Evolutionary conservation across 2,797 vertebrate species (phyloP).

Genomic region (Enteromius anoplus): DNA sequence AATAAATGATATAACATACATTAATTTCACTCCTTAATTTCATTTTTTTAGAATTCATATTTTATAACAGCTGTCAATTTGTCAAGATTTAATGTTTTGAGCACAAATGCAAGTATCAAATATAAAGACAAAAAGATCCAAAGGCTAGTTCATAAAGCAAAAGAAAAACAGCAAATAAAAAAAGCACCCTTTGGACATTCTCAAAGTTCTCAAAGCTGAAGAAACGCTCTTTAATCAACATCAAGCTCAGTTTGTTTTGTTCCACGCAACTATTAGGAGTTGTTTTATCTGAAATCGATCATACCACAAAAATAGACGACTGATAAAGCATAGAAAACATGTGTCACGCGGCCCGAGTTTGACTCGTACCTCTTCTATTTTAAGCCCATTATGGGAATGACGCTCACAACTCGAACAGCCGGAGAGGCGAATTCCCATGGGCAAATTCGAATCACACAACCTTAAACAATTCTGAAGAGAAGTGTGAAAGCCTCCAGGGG

Average conservation of each 20-base stretch:
- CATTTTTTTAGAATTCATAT: background rate
- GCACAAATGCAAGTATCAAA: no score
- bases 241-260: background rate
- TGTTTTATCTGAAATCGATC: background rate
- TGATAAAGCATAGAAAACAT: background rate
- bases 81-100: background rate
- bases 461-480: background rate
- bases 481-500: slow-evolving; percentile 18
- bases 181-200: no score
- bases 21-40: background rate
- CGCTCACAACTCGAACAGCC: background rate
- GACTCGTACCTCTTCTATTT: background rate
- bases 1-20: no score
- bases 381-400: background rate
- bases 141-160: background rate
- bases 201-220: background rate
- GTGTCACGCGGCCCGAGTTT: background rate
- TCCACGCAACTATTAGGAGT: background rate
- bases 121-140: background rate
- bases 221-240: background rate
- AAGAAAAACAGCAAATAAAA: background rate
- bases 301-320: background rate
- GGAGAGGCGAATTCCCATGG: background rate
- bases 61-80: background rate
- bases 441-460: background rate